phyloP scores from a whole-genome alignment of 2,888 invertebrate species.

The Eristalis pertinax region DNA sequence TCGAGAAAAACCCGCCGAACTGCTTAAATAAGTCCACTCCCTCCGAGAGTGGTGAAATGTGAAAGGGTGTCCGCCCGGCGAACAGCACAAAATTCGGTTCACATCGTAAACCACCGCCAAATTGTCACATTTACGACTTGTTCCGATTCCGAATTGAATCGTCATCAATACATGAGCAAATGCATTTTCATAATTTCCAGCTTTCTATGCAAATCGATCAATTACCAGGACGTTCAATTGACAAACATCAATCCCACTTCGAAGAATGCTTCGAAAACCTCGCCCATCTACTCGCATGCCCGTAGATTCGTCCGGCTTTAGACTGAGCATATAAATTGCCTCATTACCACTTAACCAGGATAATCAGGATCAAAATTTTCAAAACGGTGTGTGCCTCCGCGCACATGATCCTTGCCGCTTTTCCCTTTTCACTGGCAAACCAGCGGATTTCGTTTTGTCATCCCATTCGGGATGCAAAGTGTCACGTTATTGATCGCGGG shows the following conservation, averaged over 20 bases:
- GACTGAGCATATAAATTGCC: conserved; percentile 56
- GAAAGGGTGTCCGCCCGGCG: not conserved
- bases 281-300: too few species aligned
- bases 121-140: conserved; percentile 40
- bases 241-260: conserved; percentile 45
- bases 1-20: too few species aligned
- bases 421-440: conserved; percentile 5
- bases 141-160: conserved; percentile 17
- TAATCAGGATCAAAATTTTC: conserved; percentile 47
- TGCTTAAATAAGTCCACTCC: too few species aligned
- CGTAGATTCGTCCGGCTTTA: too few species aligned
- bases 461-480: conserved; percentile 53
- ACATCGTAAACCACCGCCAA: conserved; percentile 23
- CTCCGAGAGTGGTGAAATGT: too few species aligned
- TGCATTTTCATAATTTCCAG: conserved; percentile 38
- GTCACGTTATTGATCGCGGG: conserved; percentile 51
- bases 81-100: conserved; percentile 17
- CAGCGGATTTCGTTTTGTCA: conserved; percentile 27
- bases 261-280: too few species aligned
- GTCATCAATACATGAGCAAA: not conserved
- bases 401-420: not conserved
- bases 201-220: conserved; percentile 56
- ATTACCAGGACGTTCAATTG: conserved; percentile 34
- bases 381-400: not conserved
- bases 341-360: conserved; percentile 62